Percentiles rank a stretch among this genome's conserved stretches.
Conservation (phyloP, 2,888 invertebrate species). For the Caenorhabditis drosophilae region DNA sequence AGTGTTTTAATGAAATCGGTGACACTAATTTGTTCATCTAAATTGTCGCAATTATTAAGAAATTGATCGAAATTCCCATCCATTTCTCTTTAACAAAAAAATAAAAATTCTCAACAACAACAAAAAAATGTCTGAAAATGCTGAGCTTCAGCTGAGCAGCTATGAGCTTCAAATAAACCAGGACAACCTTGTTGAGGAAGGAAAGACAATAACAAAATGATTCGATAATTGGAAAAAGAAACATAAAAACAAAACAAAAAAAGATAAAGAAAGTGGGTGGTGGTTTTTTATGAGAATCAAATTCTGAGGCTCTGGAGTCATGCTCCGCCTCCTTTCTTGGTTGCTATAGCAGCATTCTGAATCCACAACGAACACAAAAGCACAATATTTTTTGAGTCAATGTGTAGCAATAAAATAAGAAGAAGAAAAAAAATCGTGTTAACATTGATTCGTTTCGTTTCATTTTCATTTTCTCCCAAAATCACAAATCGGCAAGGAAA, state of each 20-base stretch:
- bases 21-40: slow-evolving; percentile 47
- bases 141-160: too few relatives aligned
- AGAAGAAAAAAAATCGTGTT: background rate
- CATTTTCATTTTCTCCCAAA: background rate
- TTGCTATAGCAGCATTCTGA: slow-evolving; percentile 14
- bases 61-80: slow-evolving; percentile 39
- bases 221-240: background rate
- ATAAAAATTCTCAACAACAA: too few relatives aligned
- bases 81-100: slow-evolving; percentile 9
- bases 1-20: slow-evolving; percentile 49
- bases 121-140: too few relatives aligned
- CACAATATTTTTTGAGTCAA: slow-evolving; percentile 5
- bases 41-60: slow-evolving; percentile 39
- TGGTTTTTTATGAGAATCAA: too few relatives aligned
- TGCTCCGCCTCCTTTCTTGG: slow-evolving; percentile 18
- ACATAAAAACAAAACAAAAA: background rate
- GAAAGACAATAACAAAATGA: too few relatives aligned
- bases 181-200: too few relatives aligned
- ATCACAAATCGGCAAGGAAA: slow-evolving; percentile 17
- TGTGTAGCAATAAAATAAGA: slow-evolving; percentile 1
- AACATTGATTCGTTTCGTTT: background rate
- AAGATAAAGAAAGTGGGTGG: background rate
- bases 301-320: background rate
- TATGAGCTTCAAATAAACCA: too few relatives aligned
- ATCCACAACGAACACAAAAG: too few relatives aligned